Percentiles rank a stretch among this genome's conserved stretches.
phyloP scores from a whole-genome alignment of 37 sponge, comb jelly and placozoan genomes.

The Halichondria panicea region DNA sequence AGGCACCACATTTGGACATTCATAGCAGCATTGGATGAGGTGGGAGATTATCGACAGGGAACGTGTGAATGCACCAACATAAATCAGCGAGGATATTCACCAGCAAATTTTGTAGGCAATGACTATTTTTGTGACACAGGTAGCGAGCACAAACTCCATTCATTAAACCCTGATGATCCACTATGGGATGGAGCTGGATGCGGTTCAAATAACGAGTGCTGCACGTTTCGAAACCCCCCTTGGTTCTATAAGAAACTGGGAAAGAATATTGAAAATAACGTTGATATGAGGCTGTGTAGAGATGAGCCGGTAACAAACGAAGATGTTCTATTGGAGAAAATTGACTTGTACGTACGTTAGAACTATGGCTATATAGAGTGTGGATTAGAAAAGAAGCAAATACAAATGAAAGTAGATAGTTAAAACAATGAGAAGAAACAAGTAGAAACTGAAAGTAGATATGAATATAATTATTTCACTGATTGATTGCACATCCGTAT shows the following conservation, averaged over 20 bases:
- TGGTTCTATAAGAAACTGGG: slow-evolving; percentile 29
- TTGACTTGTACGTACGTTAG: slow-evolving; percentile 35
- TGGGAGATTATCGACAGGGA: not conserved
- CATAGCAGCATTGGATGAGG: not conserved
- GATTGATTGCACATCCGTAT: too few species aligned
- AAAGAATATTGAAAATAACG: slow-evolving; percentile 3
- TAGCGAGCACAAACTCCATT: not conserved
- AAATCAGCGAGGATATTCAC: not conserved
- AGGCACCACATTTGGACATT: slow-evolving; percentile 47
- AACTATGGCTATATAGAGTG: too few species aligned
- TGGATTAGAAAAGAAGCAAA: too few species aligned
- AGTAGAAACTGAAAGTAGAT: too few species aligned
- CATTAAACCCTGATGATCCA: slow-evolving; percentile 14
- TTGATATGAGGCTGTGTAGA: slow-evolving; percentile 45
- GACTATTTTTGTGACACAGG: slow-evolving; percentile 28
- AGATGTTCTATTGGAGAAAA: slow-evolving; percentile 4
- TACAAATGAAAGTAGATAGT: too few species aligned
- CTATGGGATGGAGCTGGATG: slow-evolving; percentile 52
- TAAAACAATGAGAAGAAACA: too few species aligned
- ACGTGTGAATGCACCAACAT: not conserved
- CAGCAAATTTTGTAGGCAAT: not conserved
- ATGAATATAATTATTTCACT: too few species aligned
- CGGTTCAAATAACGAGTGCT: slow-evolving; percentile 8
- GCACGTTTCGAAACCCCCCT: slow-evolving; percentile 14
- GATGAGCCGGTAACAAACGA: slow-evolving; percentile 13